Percentiles rank a stretch among this genome's conserved stretches.
Conservation (phyloP, 2,797 vertebrate genomes). For the Huso huso region DNA sequence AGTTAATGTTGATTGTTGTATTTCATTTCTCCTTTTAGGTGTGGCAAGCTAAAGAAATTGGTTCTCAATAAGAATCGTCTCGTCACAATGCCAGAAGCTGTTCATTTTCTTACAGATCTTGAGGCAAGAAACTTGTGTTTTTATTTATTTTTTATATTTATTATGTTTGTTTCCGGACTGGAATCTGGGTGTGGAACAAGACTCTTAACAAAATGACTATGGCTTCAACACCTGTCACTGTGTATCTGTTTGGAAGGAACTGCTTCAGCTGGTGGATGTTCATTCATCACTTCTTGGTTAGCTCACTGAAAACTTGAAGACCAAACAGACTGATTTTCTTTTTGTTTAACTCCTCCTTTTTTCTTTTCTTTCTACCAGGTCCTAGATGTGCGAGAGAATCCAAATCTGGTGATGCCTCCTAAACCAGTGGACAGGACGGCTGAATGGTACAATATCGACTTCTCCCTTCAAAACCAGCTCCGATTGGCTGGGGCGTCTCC, state of each 20-base stretch:
- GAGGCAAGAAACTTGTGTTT: constrained; percentile 56
- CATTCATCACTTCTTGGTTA: too few relatives aligned
- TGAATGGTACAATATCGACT: constrained; percentile 98
- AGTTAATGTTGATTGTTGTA: background rate
- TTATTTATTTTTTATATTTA: too few relatives aligned
- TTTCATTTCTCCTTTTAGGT: constrained; percentile 48
- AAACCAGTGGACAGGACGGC: constrained; percentile 77
- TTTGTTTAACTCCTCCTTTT: background rate
- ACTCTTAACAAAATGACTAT: too few relatives aligned
- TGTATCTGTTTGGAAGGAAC: too few relatives aligned
- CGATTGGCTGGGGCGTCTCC: constrained; percentile 89
- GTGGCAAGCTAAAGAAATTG: constrained; percentile 85
- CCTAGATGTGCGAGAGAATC: constrained; percentile 91
- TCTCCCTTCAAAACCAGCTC: constrained; percentile 94
- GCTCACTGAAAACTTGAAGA: too few relatives aligned
- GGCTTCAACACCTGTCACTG: too few relatives aligned
- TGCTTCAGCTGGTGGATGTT: too few relatives aligned
- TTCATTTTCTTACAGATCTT: constrained; percentile 84
- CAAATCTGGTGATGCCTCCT: constrained; percentile 92
- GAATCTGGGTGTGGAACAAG: too few relatives aligned
- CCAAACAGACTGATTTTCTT: too few relatives aligned
- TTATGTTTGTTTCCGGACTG: too few relatives aligned
- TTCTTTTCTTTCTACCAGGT: constrained; percentile 49
- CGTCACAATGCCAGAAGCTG: constrained; percentile 86
- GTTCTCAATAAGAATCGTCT: constrained; percentile 94